phyloP scores from a whole-genome alignment of 2,113 vertebrate species.

The Menidia beryllina region DNA sequence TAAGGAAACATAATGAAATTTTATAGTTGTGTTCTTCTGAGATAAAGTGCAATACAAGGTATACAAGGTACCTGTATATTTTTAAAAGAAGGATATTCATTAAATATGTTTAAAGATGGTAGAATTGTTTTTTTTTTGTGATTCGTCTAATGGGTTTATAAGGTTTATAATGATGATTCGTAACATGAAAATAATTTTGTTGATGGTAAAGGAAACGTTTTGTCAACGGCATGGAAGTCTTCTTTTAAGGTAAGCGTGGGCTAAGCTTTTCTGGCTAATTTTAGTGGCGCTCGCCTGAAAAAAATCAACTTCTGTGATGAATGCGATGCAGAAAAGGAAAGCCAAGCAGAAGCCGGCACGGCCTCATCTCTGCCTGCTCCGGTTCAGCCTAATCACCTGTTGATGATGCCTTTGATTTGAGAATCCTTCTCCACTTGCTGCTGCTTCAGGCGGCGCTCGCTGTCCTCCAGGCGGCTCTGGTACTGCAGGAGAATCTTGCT shows the following conservation, averaged over 20 bases:
- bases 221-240: neutral
- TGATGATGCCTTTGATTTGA: constrained; percentile 98
- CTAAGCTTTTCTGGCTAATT: neutral
- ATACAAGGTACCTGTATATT: no score
- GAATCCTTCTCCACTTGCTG: constrained; percentile 95
- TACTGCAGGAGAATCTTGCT: constrained; percentile 95
- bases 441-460: constrained; percentile 90
- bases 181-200: no score
- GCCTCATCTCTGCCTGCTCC: constrained; percentile 6
- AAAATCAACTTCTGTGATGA: neutral
- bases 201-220: no score
- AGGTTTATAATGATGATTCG: no score
- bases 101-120: no score
- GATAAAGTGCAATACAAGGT: no score
- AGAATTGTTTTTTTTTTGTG: no score
- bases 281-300: neutral
- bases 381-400: constrained; percentile 83
- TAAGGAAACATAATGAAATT: no score
- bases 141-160: no score
- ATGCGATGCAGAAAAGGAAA: neutral
- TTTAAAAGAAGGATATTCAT: no score
- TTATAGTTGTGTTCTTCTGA: no score
- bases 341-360: neutral
- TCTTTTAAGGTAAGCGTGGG: neutral
- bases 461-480: constrained; percentile 94